A percentile compares a stretch with the other conserved stretches of the same genome.
phyloP scores from a whole-genome alignment of 2,888 invertebrate genomes.

The Halictus quadricinctus region DNA sequence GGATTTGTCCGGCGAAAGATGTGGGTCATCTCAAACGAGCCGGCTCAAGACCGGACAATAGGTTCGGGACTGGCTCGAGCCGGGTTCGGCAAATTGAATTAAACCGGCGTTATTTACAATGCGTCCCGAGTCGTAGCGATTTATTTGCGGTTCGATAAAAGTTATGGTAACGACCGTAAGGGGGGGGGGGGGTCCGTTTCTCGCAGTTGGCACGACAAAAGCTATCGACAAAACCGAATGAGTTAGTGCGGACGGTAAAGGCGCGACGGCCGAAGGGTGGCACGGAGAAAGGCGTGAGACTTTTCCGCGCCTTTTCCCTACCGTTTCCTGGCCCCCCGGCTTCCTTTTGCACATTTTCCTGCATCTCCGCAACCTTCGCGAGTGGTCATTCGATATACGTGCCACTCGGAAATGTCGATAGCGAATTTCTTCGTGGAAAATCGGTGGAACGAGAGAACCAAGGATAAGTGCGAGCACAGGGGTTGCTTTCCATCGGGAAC shows the following conservation, averaged over 20 bases:
- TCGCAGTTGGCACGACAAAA: conserved; percentile 41
- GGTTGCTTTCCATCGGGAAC: conserved; percentile 16
- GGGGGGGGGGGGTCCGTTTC: conserved; percentile 4
- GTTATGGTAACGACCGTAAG: conserved; percentile 44
- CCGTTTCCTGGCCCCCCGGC: neutral
- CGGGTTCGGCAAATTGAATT: conserved; percentile 42
- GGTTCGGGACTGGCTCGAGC: neutral
- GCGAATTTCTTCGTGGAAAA: conserved; percentile 69
- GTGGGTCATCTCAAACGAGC: conserved; percentile 5
- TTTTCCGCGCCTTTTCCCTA: conserved; percentile 28
- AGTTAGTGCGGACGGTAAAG: conserved; percentile 27
- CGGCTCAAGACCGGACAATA: neutral
- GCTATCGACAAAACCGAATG: conserved; percentile 48
- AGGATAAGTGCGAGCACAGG: conserved; percentile 37
- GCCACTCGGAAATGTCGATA: conserved; percentile 73
- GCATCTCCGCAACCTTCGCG: conserved; percentile 38
- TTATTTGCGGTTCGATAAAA: conserved; percentile 39
- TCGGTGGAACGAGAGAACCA: conserved; percentile 50
- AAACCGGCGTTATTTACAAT: conserved; percentile 47
- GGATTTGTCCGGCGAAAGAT: neutral
- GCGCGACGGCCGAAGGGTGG: neutral
- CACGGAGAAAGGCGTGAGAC: neutral
- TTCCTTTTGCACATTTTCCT: conserved; percentile 34
- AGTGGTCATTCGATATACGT: conserved; percentile 61
- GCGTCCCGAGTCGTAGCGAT: conserved; percentile 21